Base-by-base conservation (phyloP, 2,113 vertebrate genomes). In the Anolis carolinensis region DNA sequence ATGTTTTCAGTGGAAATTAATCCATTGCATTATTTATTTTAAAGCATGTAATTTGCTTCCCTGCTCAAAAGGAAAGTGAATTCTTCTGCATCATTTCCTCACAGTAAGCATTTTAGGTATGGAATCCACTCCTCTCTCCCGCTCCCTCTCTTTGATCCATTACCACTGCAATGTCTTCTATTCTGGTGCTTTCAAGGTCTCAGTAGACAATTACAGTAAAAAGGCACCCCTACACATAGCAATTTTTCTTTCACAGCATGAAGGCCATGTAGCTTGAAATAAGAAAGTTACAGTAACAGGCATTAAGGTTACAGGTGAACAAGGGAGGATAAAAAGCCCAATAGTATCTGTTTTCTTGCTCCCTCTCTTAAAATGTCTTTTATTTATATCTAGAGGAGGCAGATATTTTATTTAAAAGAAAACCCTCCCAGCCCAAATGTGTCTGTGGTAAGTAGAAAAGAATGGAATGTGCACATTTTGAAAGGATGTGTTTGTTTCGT, bases 221-320 rank as follows among this genome's bases (percentile, higher is more conserved):
- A 71, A 20, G 0, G 27, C 11, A 3, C 5, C 13, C 55, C 7
- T 48, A 68, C 16, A 13, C 71, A 30, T 0, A 74, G 5, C 16
- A 86, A 70, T 82, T 87, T 85, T 65, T 75, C 21, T 55, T 63
- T 13, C 21, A 10, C 63, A 76, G 72, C 1, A 48, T 70, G 73
- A 63, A 70, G 80, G 80, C 32, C 34, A n/a, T 82, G 72, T 82
- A 36, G 10, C 39, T 77, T 39, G 48, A 50, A 81, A 86, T 82
- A 86, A 86, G 79, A 50, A 82, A 77, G 34, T n/a, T 77, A 59
- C 59, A 55, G 63, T 59, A 44, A 59, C 74, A 77, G 48, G 48
- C 50, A 82, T 48, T 87, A 68, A 77, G 34, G 72, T 68, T 62
- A 71, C 21, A 87, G 86, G 81, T 62, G 16, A 83, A 32, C 36